Conservation (phyloP, 2,113 vertebrate genomes). For the Probosciger aterrimus region DNA sequence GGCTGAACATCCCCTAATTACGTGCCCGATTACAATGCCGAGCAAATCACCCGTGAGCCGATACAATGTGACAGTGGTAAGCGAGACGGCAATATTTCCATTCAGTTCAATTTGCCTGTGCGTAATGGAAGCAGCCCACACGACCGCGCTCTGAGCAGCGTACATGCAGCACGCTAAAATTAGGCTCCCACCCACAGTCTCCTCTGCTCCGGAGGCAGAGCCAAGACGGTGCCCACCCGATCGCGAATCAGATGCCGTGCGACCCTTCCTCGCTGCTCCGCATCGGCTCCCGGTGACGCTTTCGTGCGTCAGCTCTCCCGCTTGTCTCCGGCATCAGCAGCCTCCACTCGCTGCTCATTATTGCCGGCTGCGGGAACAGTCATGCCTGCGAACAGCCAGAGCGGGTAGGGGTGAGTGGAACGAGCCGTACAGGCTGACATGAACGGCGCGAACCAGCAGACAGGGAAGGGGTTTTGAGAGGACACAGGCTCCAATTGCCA, state of each 20-base stretch:
- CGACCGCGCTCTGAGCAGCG: background rate
- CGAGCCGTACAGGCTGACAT: accelerated
- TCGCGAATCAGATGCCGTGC: background rate
- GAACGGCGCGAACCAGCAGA: accelerated
- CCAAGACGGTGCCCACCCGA: background rate
- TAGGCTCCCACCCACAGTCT: conserved; percentile 12
- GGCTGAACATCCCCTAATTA: background rate
- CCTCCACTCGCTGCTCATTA: background rate
- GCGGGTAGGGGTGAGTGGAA: accelerated
- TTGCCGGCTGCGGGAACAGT: background rate
- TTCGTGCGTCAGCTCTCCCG: background rate
- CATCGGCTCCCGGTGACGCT: background rate
- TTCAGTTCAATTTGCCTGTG: conserved; percentile 39
- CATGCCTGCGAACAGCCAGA: background rate
- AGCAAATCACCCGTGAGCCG: background rate
- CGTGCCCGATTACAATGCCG: background rate
- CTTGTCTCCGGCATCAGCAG: background rate
- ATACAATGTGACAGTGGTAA: background rate
- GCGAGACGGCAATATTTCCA: conserved; percentile 38
- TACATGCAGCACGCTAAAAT: background rate
- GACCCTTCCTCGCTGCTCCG: background rate
- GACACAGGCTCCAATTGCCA: background rate
- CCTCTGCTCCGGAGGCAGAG: background rate
- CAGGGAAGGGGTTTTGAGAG: background rate
- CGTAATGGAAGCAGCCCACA: conserved; percentile 57